Evolutionary conservation across 2,888 invertebrate genomes (phyloP), one percentile per base, ranked within the genome.

Genomic region (Eupithecia centaureata): DNA sequence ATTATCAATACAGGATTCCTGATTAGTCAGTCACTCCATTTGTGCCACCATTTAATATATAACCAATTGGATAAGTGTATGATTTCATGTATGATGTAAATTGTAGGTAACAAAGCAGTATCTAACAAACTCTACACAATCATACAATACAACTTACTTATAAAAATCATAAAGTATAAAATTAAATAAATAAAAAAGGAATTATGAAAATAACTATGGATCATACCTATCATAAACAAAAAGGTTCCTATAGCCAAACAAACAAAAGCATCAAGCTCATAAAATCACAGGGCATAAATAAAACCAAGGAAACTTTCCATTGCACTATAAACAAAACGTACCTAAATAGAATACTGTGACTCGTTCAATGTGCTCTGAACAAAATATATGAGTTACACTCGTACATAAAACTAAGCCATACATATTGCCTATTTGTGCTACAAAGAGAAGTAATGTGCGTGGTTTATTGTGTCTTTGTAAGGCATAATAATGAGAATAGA

Each of bases 341-440:
- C n/a, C n/a, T 76, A 84, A 81, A 83, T 82, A 81, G 80, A 74
- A 63, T 65, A 65, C 58, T 65, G 69, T 82, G 81, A 82, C 72
- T 82, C 82, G 83, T 76, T 74, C 54, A 65, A 56, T 71, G 65
- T 68, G 72, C 73, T 68, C 60, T 74, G 73, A 72, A 79, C 76
- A 72, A 76, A 73, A 76, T 75, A 76, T 73, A 76, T 67, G 64
- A 67, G 68, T 72, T 65, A 22, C 22, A 22, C 47, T 57, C 73
- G 72, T 72, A 78, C 74, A 76, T 73, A 78, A 76, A 74, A 73
- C 54, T 70, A 72, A 77, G 67, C 70, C 73, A 71, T 75, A 79
- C 76, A 77, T 73, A 78, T 76, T 77, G 76, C 75, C 76, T 74
- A 75, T 76, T 77, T 65, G 67, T 77, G 71, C 73, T 78, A 73